phyloP scores from a whole-genome alignment of 2,113 vertebrate genomes.

The Chrysemys picta region DNA sequence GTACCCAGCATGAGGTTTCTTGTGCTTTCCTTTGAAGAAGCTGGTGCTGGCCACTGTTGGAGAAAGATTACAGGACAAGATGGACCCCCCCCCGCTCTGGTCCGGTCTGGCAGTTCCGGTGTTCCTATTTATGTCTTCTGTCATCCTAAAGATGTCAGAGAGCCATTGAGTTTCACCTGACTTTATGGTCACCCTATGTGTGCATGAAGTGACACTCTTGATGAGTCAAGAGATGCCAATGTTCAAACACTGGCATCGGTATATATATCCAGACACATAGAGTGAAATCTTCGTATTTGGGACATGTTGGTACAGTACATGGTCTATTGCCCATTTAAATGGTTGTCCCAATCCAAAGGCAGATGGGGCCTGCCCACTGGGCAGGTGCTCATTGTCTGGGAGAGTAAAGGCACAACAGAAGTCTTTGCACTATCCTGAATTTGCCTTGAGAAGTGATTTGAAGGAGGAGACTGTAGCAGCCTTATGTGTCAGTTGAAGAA shows the following conservation, averaged over 20 bases:
- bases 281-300: neutral
- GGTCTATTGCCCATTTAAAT: neutral
- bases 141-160: neutral
- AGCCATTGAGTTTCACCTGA: neutral
- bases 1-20: neutral
- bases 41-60: rapidly evolving
- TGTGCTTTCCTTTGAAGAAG: neutral
- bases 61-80: neutral
- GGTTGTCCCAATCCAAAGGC: neutral
- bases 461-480: neutral
- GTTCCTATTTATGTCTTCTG: neutral
- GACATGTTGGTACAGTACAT: neutral
- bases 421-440: neutral
- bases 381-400: too few species aligned
- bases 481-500: neutral
- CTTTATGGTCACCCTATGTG: neutral
- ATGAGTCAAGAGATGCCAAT: neutral
- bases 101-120: neutral
- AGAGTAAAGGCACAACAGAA: too few species aligned
- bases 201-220: neutral
- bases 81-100: neutral
- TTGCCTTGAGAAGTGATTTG: neutral
- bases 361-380: neutral
- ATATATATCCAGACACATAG: neutral
- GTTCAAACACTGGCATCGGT: neutral